Conservation (phyloP, 2,888 invertebrate species). For the Hypomecis atomaria region DNA sequence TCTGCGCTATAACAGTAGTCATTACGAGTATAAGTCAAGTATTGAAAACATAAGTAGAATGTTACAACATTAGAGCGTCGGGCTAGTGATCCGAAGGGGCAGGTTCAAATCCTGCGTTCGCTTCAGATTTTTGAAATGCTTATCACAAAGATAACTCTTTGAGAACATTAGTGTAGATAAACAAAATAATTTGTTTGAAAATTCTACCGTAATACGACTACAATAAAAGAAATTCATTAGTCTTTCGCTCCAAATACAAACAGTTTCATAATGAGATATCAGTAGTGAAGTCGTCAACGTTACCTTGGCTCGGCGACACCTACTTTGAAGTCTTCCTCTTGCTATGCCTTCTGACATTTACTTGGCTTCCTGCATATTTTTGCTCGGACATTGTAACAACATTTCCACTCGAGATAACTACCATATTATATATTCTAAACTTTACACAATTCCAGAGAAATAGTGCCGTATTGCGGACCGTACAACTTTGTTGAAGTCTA, state of each 20-base stretch:
- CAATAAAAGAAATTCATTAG: no score
- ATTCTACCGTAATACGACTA: no score
- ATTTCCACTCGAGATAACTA: constrained; percentile 26
- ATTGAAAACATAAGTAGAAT: no score
- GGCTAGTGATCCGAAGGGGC: no score
- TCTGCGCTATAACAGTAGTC: no score
- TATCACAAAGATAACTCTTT: no score
- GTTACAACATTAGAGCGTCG: no score
- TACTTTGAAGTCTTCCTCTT: constrained; percentile 49
- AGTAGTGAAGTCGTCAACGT: constrained; percentile 33
- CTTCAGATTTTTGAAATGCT: no score
- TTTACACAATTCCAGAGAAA: constrained; percentile 7
- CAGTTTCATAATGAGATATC: constrained; percentile 32
- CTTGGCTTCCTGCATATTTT: constrained; percentile 56
- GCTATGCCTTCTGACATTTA: constrained; percentile 70
- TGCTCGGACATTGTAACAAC: constrained; percentile 19
- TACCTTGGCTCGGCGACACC: constrained; percentile 36
- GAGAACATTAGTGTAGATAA: no score
- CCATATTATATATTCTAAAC: constrained; percentile 10
- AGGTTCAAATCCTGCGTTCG: no score
- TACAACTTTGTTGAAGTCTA: constrained; percentile 13
- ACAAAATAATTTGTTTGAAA: no score
- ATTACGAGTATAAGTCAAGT: no score
- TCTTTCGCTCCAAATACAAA: constrained; percentile 1
- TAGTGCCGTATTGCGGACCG: neutral